Percentiles rank a stretch among this genome's conserved stretches.
Conservation (phyloP, 2,888 invertebrate species). For the Apomyelois bistriatella region DNA sequence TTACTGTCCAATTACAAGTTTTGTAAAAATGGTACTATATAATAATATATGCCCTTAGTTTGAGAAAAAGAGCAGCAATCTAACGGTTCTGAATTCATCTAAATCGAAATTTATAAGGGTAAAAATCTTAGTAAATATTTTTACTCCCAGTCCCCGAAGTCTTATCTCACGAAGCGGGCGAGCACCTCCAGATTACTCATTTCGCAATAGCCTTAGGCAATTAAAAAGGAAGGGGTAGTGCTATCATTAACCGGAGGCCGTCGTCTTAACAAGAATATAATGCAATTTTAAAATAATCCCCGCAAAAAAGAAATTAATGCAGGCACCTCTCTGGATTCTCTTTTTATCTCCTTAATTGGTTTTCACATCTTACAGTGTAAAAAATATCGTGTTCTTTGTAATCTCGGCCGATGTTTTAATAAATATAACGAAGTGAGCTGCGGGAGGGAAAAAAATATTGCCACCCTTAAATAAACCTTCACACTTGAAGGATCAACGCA, state of each 20-base stretch:
- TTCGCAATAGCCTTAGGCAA: slow-evolving; percentile 77
- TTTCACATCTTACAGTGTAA: slow-evolving; percentile 80
- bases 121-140: slow-evolving; percentile 21
- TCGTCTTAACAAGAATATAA: slow-evolving; percentile 79
- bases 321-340: slow-evolving; percentile 77
- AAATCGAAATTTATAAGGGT: slow-evolving; percentile 14
- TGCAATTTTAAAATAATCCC: slow-evolving; percentile 81
- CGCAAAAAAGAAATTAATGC: slow-evolving; percentile 80
- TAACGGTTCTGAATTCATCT: slow-evolving; percentile 2
- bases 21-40: no score
- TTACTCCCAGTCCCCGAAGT: slow-evolving; percentile 52
- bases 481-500: slow-evolving; percentile 76
- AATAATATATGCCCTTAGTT: no score
- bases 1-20: no score
- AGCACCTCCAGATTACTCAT: slow-evolving; percentile 76
- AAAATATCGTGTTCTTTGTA: slow-evolving; percentile 80
- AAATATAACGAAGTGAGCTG: slow-evolving; percentile 78
- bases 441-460: slow-evolving; percentile 72
- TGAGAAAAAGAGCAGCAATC: background rate
- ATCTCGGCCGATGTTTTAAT: slow-evolving; percentile 80
- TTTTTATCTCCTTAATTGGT: slow-evolving; percentile 81
- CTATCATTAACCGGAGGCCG: slow-evolving; percentile 73
- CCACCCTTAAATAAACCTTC: slow-evolving; percentile 75
- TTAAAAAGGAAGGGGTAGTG: slow-evolving; percentile 78
- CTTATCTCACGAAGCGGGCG: slow-evolving; percentile 62